Base-by-base conservation (phyloP, 2,888 invertebrate genomes). In the Epicampocera succincta region DNA sequence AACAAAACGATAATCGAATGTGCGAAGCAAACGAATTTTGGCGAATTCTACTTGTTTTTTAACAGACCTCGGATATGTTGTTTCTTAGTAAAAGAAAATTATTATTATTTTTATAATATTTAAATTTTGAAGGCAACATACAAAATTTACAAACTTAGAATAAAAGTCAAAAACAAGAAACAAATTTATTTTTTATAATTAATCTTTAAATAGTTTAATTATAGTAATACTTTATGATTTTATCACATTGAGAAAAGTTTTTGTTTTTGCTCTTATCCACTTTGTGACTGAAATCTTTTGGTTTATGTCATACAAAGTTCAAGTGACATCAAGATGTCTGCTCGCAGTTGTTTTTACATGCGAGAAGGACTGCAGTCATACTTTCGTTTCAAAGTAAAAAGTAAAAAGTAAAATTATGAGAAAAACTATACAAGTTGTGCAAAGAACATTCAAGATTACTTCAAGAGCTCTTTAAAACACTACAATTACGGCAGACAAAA, bases 291-390 rank as follows among this genome's bases (percentile, higher is more conserved):
- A 17, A 42, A 56, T 21, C 15, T 44, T 58, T 65, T 78, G 33
- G 17, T 68, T 58, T 44, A 60, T 60, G 40, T 78, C 58, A 25
- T 44, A 52, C 58, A 78, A 65, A 77, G 78, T 78, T 78, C 78
- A 78, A 78, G 78, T 78, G 50, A 15, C 25, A 44, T 29, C 17
- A 78, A 72, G 50, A 50, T 58, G 78, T 72, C 78, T 72, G 72
- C 17, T 65, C 38, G 21, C 40, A 65, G 19, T 60, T 68, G 48
- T 56, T 65, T 33, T 46, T 5, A 4, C 66, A 46, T 46, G 40
- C 54, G 2, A 42, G 3, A 71, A 72, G 72, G 50, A 78, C 65
- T 78, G 71, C 72, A 72, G 78, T 25, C 63, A 60, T 54, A 61
- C 52, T 38, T 60, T 48, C 46, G 40, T 58, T 50, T 33, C 33